Base-by-base conservation (phyloP, 2,797 vertebrate genomes). In the Anolis apletophallus region DNA sequence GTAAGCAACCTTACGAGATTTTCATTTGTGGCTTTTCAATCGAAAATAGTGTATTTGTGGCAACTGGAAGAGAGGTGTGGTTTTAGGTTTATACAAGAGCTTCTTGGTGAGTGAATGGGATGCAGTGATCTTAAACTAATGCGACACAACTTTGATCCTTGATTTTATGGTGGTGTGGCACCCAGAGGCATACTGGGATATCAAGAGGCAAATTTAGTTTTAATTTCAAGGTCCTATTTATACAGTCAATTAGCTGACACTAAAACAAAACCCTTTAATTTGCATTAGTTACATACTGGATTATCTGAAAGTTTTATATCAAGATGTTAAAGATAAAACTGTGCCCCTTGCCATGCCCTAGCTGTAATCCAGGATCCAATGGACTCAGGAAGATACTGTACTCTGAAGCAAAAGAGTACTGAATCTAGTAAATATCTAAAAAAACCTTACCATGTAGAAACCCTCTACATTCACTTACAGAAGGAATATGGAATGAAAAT, bases 1-100 rank as follows among this genome's bases (percentile, higher is more conserved):
- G 84, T 94, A 90, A 88, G 89, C 91, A 91, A 82, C 92, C 85
- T 89, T 76, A 90, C 92, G 91, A 91, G 84, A 77, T 88, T 93
- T 85, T 88, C 92, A 88, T 95, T 95, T 93, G 90, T 94, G 81
- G 57, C 79, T 64, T 46, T n/a, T 84, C 1, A 16, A 50, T 0
- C 3, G 88, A 90, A 92, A 93, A 86, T 73, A 85, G 89, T 68
- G 59, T 91, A 81, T 86, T 90, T 89, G 79, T 64, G 77, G 74
- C 87, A 87, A 87, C 55, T 82, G 86, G 23, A 87, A 88, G 91
- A 91, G 81, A 46, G 83, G 86, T 83, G 87, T 88, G 89, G 86
- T 80, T 87, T 72, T 78, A 81, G 55, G 61, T 81, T 93, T 95
- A 94, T 0, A 0, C 93, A 94, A 95, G 69, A 79, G 55, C 72